A percentile compares a stretch with the other conserved stretches of the same genome.
Evolutionary conservation across 2,113 vertebrate genomes (phyloP).

Genomic region (Hypocryptadius cinnamomeus): DNA sequence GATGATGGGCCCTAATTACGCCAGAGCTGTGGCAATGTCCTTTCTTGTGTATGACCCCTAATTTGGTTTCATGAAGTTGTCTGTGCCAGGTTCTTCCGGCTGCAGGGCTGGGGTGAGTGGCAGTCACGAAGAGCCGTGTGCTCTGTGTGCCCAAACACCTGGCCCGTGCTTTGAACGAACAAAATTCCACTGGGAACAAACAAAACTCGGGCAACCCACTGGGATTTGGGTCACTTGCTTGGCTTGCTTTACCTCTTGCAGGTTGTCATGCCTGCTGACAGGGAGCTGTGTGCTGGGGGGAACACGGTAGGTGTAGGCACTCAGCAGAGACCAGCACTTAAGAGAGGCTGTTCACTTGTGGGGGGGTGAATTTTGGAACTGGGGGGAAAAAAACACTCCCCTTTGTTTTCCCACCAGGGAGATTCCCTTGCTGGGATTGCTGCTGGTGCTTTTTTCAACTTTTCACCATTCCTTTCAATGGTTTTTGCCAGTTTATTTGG

Average conservation of each 20-base stretch:
- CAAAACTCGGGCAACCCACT: not conserved
- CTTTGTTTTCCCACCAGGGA: not conserved
- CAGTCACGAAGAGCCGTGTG: slow-evolving; percentile 10
- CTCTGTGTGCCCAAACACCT: not conserved
- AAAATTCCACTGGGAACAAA: not conserved
- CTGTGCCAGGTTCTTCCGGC: slow-evolving; percentile 49
- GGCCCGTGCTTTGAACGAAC: not conserved
- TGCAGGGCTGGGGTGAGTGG: not conserved
- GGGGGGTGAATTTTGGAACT: not conserved
- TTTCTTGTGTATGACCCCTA: slow-evolving; percentile 63
- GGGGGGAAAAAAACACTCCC: not conserved
- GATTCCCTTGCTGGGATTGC: not conserved
- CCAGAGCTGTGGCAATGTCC: slow-evolving; percentile 68
- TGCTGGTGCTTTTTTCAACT: not conserved
- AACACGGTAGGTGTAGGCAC: not conserved
- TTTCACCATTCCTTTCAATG: not conserved
- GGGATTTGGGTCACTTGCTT: not conserved
- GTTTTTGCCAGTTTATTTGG: not conserved
- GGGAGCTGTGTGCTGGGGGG: not conserved
- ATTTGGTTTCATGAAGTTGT: slow-evolving; percentile 60
- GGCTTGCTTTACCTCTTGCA: not conserved
- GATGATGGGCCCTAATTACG: slow-evolving; percentile 73
- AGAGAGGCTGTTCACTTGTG: not conserved
- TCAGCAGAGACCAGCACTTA: not conserved
- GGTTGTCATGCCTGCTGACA: fast-evolving